Evolutionary conservation across 2,888 invertebrate genomes (phyloP), one percentile per base, ranked within the genome.

Genomic region (Aethes cnicana): DNA sequence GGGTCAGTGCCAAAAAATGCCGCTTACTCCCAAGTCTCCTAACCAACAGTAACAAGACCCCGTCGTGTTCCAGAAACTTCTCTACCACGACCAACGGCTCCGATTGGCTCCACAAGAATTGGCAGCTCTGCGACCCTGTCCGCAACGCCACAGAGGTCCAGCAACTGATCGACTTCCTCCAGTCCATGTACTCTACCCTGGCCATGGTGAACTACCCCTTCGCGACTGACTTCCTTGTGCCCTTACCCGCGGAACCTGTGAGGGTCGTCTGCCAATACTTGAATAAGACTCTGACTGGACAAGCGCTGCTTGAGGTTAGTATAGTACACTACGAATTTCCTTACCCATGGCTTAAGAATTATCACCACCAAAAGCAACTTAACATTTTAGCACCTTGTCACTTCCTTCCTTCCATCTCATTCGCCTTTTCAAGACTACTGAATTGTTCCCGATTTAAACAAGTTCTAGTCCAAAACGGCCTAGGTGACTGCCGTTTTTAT

Each of bases 151-250:
- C 73, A 0, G 79, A 87, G 43, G 63, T 77, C 14, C 57, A 81
- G 5, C 32, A 41, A 0, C 84, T 98, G 8, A 89, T 95, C 57
- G 91, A 92, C 28, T 98, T 94, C 91, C 79, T 98, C 2, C 72
- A 82, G 21, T 92, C 94, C 55, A 91, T 95, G 59, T 96, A 95
- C 74, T 92, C 91, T 5, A 94, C 95, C 65, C 78, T 98, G 57
- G 98, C 97, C 0, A 98, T 98, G 98, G 94, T 95, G 9, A 95
- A 99, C 85, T 99, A 99, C 80, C 98, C 99, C 0, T 99, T 98
- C 75, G 85, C 94, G 0, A 92, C 95, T 0, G 92, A 93, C 66
- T 99, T 99, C 77, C 83, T 99, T 41, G 91, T 92, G 37, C 93
- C 94, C 0, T 73, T 99, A 16, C 98, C 98, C 0, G 96, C 93